A percentile compares a stretch with the other conserved stretches of the same genome.
These are phyloP conservation scores for Blomia tropicalis DNA, from an alignment of 2,888 invertebrate genomes.

Conservation along the genomic window DNA sequence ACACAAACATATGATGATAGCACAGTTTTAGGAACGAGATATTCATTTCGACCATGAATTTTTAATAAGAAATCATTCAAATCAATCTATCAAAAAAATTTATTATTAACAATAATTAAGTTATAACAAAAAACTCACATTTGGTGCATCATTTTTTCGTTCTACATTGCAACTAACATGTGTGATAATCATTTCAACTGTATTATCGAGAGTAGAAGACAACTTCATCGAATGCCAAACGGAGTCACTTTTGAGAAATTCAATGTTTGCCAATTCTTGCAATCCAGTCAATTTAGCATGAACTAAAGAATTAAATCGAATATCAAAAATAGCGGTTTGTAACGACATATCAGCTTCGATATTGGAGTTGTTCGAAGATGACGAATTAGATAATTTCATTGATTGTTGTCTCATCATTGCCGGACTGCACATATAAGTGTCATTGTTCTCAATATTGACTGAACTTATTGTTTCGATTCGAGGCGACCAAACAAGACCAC, in stretches of 20 bases:
- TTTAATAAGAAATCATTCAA: slow-evolving; percentile 49
- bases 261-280: neutral
- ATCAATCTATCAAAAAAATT: slow-evolving; percentile 25
- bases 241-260: neutral
- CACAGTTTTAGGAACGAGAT: slow-evolving; percentile 62
- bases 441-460: neutral
- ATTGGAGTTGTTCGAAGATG: neutral
- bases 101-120: neutral
- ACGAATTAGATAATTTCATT: neutral
- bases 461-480: neutral
- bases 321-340: neutral
- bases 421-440: neutral
- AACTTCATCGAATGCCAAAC: slow-evolving; percentile 5
- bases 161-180: neutral
- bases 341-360: neutral
- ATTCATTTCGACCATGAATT: slow-evolving; percentile 76
- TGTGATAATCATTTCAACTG: slow-evolving; percentile 4
- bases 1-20: slow-evolving; percentile 82
- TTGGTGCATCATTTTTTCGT: neutral
- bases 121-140: neutral
- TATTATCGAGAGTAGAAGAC: neutral
- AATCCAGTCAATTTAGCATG: neutral
- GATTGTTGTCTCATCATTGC: neutral
- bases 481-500: slow-evolving; percentile 10
- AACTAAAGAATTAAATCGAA: slow-evolving; percentile 6